Percentiles rank a stretch among this genome's conserved stretches.
These are phyloP conservation scores for Ophraella communa DNA, from an alignment of 2,888 invertebrate species.

Conservation along the genomic window DNA sequence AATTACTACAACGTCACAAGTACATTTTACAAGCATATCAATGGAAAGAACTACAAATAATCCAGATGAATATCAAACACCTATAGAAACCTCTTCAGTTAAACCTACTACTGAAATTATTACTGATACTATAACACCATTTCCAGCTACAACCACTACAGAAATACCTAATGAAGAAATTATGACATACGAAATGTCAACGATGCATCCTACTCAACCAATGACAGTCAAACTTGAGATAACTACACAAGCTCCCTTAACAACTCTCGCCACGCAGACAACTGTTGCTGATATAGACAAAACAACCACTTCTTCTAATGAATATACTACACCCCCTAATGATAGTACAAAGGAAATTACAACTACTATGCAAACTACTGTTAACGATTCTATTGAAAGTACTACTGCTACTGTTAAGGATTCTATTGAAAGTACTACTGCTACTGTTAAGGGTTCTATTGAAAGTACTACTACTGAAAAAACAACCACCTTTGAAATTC, in stretches of 20 bases:
- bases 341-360: slow-evolving; percentile 12
- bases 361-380: not conserved
- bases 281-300: not conserved
- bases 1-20: not conserved
- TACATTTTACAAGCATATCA: not conserved
- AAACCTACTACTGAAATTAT: not conserved
- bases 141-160: slow-evolving; percentile 7
- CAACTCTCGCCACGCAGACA: not conserved
- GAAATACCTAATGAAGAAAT: not conserved
- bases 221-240: not conserved
- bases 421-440: not conserved
- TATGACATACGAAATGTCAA: not conserved
- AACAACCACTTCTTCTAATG: slow-evolving; percentile 9
- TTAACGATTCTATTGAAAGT: slow-evolving; percentile 5
- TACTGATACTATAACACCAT: slow-evolving; percentile 15
- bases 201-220: slow-evolving; percentile 3
- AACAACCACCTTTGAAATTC: not conserved
- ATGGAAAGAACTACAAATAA: not conserved
- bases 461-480: not conserved
- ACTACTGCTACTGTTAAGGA: not conserved
- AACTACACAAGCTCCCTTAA: not conserved
- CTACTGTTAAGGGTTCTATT: not conserved
- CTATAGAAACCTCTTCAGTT: slow-evolving; percentile 1
- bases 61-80: not conserved
- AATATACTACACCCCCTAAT: not conserved